Evolutionary conservation across 1,140 invertebrate species (phyloP).

Genomic region (Colletes gigas): DNA sequence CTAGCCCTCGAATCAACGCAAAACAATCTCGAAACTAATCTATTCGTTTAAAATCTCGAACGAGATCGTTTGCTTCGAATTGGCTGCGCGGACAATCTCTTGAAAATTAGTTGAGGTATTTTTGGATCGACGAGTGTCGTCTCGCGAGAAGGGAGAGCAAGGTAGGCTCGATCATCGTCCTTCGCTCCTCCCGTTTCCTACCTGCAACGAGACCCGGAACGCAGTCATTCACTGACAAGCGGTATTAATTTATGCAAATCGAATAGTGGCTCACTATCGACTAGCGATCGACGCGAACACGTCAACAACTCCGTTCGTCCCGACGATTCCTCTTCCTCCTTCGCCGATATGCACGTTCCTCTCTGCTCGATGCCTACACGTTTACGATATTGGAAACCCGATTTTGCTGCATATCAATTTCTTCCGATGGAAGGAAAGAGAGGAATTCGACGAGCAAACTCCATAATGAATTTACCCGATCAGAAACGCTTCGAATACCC

Average conservation of each 20-base stretch:
- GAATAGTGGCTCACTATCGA: conserved; percentile 63
- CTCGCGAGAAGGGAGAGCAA: background rate
- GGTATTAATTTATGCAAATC: conserved; percentile 72
- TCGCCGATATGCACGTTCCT: conserved; percentile 11
- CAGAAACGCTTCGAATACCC: background rate
- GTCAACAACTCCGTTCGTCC: conserved; percentile 40
- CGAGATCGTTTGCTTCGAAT: no score
- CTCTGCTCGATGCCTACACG: conserved; percentile 43
- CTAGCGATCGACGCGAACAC: conserved; percentile 54
- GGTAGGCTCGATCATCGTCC: background rate
- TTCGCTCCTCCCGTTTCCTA: background rate
- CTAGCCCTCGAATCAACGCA: background rate
- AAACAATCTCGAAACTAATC: no score
- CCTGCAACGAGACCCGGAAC: background rate
- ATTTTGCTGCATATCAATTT: conserved; percentile 1
- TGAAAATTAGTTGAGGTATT: no score
- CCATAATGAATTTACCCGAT: background rate
- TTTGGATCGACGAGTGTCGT: background rate
- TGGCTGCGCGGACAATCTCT: no score
- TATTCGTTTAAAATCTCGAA: no score
- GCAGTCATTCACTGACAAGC: conserved; percentile 2
- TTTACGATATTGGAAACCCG: conserved; percentile 32
- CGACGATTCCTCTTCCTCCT: conserved; percentile 36
- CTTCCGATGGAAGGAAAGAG: background rate
- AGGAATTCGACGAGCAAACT: background rate